Conservation (phyloP, 1,140 invertebrate genomes). For the Dendroctonus valens region DNA sequence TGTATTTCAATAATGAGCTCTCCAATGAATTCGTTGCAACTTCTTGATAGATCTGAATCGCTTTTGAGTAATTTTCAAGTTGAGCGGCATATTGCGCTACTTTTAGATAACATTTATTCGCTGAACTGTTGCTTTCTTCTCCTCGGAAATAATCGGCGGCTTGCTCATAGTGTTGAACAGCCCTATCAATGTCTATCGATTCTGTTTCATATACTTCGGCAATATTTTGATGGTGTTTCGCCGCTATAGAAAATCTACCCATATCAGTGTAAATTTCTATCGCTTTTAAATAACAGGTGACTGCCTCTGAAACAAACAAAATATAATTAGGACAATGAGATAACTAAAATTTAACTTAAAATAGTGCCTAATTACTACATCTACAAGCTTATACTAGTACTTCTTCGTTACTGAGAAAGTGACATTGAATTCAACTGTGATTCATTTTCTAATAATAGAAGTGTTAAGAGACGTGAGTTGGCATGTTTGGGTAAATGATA, state of each 20-base stretch:
- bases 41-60: conserved; percentile 96
- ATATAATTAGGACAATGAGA: not conserved
- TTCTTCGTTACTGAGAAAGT: no score
- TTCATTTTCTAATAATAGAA: no score
- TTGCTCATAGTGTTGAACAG: conserved; percentile 93
- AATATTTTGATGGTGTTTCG: conserved; percentile 96
- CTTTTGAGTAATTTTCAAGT: conserved; percentile 95
- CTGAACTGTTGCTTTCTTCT: conserved; percentile 89
- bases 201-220: conserved; percentile 97
- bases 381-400: no score
- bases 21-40: conserved; percentile 91
- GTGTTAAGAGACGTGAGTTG: no score
- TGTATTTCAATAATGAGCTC: conserved; percentile 94
- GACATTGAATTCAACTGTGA: no score
- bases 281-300: conserved; percentile 87
- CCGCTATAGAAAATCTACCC: conserved; percentile 97
- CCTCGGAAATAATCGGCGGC: conserved; percentile 95
- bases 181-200: conserved; percentile 83
- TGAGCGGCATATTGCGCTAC: conserved; percentile 97
- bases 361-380: no score
- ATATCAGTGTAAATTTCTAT: conserved; percentile 99
- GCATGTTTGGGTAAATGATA: no score
- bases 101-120: conserved; percentile 97
- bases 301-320: conserved; percentile 73
- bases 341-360: no score